A percentile compares a stretch with the other conserved stretches of the same genome.
phyloP scores from a whole-genome alignment of 2,797 vertebrate genomes.

The Coendou prehensilis region DNA sequence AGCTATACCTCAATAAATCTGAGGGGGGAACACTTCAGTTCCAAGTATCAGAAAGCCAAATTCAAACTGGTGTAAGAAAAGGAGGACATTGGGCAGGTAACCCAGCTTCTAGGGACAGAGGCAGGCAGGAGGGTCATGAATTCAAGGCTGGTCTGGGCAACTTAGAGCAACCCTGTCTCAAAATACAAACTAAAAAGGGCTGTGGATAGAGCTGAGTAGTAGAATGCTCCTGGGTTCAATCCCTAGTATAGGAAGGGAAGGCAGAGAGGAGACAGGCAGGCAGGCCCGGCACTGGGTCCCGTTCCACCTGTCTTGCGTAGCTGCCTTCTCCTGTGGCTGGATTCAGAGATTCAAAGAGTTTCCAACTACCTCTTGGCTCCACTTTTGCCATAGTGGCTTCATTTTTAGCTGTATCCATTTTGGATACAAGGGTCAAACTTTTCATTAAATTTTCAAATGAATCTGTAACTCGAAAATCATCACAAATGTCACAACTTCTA shows the following conservation, averaged over 20 bases:
- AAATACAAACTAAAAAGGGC: not conserved
- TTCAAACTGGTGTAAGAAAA: not conserved
- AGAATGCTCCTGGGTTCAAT: not conserved
- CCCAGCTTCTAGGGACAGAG: not conserved
- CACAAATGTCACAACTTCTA: not conserved
- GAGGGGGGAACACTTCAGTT: not conserved
- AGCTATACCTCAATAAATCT: not conserved
- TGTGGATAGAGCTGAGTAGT: not conserved
- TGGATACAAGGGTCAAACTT: not conserved
- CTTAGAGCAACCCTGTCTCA: not conserved
- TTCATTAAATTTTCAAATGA: conserved; percentile 32
- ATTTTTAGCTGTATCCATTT: not conserved
- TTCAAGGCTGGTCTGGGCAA: not conserved
- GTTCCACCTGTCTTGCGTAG: not conserved
- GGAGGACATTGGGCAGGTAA: not conserved
- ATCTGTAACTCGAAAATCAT: not conserved
- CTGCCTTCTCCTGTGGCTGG: not conserved
- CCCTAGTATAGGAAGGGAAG: not conserved
- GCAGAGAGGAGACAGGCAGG: not conserved
- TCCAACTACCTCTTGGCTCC: not conserved
- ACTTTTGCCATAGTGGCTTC: not conserved
- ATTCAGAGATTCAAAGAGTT: not conserved
- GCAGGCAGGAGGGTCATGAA: not conserved
- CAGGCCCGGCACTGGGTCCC: not conserved
- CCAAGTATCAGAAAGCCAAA: not conserved